phyloP scores from a whole-genome alignment of 2,113 vertebrate species.

The Hippocampus mohnikei region DNA sequence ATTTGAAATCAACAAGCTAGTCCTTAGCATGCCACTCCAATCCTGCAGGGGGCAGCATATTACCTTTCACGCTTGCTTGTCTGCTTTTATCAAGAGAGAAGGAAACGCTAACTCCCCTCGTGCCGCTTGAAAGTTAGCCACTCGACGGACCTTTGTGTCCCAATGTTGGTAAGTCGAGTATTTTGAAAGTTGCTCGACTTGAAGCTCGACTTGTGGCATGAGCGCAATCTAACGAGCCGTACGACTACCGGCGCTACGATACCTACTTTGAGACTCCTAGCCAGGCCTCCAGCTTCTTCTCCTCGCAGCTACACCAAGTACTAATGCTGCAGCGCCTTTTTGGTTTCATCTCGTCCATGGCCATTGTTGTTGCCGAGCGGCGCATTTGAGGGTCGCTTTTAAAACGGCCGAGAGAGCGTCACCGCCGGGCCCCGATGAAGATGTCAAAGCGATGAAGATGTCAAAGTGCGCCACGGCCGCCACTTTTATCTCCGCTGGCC shows the following conservation, averaged over 20 bases:
- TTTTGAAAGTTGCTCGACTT: too few species aligned
- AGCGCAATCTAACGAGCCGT: too few species aligned
- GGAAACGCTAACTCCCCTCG: background rate
- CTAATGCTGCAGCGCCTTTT: too few species aligned
- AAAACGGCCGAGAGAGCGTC: conserved; percentile 43
- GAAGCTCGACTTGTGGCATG: too few species aligned
- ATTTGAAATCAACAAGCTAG: background rate
- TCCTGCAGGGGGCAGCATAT: background rate
- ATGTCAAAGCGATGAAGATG: conserved; percentile 49
- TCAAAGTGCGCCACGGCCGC: conserved; percentile 48
- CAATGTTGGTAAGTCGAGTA: too few species aligned
- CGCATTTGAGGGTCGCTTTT: conserved; percentile 54
- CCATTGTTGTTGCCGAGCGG: conserved; percentile 24
- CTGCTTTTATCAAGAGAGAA: background rate
- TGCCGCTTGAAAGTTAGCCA: background rate
- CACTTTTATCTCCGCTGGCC: conserved; percentile 65
- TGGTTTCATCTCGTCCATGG: background rate
- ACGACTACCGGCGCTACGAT: too few species aligned
- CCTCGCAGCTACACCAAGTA: too few species aligned
- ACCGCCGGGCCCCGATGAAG: conserved; percentile 50
- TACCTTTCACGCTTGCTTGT: background rate
- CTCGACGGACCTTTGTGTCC: background rate
- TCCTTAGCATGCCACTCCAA: background rate
- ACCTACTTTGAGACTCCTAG: too few species aligned
- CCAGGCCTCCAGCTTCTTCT: too few species aligned